phyloP scores from a whole-genome alignment of 1,140 invertebrate species.

The Halesus radiatus region DNA sequence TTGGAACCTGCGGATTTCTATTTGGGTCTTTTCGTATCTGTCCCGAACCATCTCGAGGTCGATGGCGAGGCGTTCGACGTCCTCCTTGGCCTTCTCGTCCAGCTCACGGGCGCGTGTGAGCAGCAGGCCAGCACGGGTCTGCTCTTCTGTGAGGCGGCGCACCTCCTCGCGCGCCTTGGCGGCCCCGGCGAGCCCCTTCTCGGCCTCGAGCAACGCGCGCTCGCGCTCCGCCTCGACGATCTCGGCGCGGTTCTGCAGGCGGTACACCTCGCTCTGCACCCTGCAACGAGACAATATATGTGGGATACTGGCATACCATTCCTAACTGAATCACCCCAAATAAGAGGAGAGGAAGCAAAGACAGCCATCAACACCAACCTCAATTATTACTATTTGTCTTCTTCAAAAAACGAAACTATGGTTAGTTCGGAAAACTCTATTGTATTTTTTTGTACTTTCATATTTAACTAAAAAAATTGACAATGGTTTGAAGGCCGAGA shows the following conservation, averaged over 20 bases:
- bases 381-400: no score
- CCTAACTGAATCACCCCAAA: no score
- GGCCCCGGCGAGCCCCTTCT: conserved; percentile 84
- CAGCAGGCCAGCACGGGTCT: conserved; percentile 87
- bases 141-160: conserved; percentile 86
- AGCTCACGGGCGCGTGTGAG: conserved; percentile 87
- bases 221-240: conserved; percentile 89
- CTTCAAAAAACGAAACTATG: no score
- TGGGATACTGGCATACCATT: no score
- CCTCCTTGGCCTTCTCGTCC: conserved; percentile 92
- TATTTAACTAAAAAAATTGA: no score
- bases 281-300: conserved; percentile 67
- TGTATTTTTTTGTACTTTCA: no score
- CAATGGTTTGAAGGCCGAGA: no score
- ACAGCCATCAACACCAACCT: no score
- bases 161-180: conserved; percentile 88
- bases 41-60: conserved; percentile 91
- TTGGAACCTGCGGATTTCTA: conserved; percentile 84
- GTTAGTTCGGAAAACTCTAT: no score
- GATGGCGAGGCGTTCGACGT: conserved; percentile 83
- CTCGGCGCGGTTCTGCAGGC: conserved; percentile 89
- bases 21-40: conserved; percentile 89
- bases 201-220: conserved; percentile 85
- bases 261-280: conserved; percentile 89
- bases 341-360: no score